phyloP scores from a whole-genome alignment of 2,888 invertebrate genomes.

The Ceramica pisi region DNA sequence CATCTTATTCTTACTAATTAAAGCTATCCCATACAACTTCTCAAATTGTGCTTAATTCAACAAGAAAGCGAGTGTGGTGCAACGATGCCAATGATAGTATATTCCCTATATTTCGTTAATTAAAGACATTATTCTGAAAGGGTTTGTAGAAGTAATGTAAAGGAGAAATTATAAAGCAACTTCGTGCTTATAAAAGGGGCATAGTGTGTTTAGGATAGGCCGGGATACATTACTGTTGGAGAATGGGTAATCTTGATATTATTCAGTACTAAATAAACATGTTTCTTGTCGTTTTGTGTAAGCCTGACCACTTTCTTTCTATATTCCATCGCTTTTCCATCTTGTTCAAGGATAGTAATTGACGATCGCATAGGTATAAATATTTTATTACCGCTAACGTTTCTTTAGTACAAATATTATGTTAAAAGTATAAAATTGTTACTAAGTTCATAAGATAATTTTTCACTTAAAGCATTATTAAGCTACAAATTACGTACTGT shows the following conservation, averaged over 20 bases:
- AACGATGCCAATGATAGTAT: slow-evolving; percentile 55
- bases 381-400: slow-evolving; percentile 80
- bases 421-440: slow-evolving; percentile 85
- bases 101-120: slow-evolving; percentile 39
- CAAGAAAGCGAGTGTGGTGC: slow-evolving; percentile 80
- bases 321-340: slow-evolving; percentile 67
- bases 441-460: slow-evolving; percentile 89
- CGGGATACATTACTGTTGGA: slow-evolving; percentile 8
- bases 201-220: slow-evolving; percentile 30
- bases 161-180: slow-evolving; percentile 52
- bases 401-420: slow-evolving; percentile 82
- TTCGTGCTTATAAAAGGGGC: slow-evolving; percentile 43
- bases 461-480: slow-evolving; percentile 88
- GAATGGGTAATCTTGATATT: slow-evolving; percentile 19
- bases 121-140: slow-evolving; percentile 30
- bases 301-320: slow-evolving; percentile 58
- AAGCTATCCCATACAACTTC: slow-evolving; percentile 90
- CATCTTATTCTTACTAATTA: slow-evolving; percentile 86
- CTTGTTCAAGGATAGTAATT: slow-evolving; percentile 84
- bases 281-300: slow-evolving; percentile 43
- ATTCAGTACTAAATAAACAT: slow-evolving; percentile 43
- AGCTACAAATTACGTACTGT: slow-evolving; percentile 80
- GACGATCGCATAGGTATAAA: slow-evolving; percentile 82
- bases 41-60: slow-evolving; percentile 84
- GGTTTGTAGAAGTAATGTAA: slow-evolving; percentile 18